Conservation (phyloP, 2,113 vertebrate genomes). For the Pseudorhombus dupliciocellatus region DNA sequence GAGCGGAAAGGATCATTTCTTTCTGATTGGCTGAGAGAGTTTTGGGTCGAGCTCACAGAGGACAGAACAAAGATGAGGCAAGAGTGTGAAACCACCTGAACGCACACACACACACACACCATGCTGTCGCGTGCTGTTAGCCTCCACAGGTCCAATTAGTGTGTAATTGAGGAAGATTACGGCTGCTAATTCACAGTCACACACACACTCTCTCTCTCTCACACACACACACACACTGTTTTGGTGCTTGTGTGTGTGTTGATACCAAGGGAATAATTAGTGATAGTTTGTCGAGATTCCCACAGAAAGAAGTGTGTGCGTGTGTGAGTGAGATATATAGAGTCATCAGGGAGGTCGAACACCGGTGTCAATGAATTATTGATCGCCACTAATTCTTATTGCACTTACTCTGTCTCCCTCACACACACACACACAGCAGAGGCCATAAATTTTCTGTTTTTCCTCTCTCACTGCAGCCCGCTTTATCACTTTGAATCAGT, state of each 20-base stretch:
- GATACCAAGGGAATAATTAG: conserved; percentile 57
- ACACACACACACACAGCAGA: conserved; percentile 16
- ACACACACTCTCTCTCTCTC: conserved; percentile 37
- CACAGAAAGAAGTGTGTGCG: conserved; percentile 37
- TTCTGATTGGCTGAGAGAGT: neutral
- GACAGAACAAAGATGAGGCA: conserved; percentile 58
- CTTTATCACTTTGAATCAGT: conserved; percentile 59
- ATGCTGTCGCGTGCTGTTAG: conserved; percentile 42
- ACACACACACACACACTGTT: conserved; percentile 5
- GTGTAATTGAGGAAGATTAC: conserved; percentile 70
- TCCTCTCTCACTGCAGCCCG: conserved; percentile 6
- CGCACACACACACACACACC: conserved; percentile 31
- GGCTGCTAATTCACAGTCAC: conserved; percentile 62
- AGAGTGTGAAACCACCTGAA: conserved; percentile 63
- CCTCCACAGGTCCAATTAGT: conserved; percentile 70
- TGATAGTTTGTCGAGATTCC: conserved; percentile 47
- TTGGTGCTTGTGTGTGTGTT: conserved; percentile 33
- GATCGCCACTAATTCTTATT: conserved; percentile 61
- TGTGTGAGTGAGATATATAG: conserved; percentile 42
- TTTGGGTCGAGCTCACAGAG: neutral
- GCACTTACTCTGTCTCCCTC: conserved; percentile 12
- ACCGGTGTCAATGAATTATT: conserved; percentile 67
- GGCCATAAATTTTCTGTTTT: conserved; percentile 53
- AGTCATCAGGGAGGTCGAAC: conserved; percentile 65
- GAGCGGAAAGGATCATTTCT: no score